phyloP scores from a whole-genome alignment of 2,113 vertebrate species.

The Vulpes lagopus region DNA sequence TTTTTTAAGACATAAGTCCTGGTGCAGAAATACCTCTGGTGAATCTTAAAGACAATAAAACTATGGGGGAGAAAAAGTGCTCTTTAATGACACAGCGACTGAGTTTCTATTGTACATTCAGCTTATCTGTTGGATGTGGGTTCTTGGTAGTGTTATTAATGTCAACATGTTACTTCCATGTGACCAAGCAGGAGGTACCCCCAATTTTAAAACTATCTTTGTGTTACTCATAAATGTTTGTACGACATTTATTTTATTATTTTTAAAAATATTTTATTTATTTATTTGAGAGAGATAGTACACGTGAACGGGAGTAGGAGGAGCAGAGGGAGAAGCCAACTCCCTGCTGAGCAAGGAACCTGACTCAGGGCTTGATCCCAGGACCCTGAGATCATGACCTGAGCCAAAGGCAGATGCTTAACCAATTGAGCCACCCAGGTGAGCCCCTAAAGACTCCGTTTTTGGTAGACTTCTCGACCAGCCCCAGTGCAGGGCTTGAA shows the following conservation, averaged over 20 bases:
- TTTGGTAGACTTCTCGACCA: background rate
- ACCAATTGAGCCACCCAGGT: background rate
- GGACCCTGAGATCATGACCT: background rate
- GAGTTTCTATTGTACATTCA: background rate
- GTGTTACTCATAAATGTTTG: background rate
- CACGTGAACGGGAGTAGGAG: background rate
- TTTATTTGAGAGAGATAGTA: background rate
- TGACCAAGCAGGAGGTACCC: background rate
- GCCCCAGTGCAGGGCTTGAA: background rate
- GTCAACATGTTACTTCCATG: background rate
- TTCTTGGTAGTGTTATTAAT: background rate
- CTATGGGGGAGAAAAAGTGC: background rate
- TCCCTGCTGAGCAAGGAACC: background rate
- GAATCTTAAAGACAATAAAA: conserved; percentile 10
- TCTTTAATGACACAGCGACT: background rate
- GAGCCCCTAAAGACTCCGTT: background rate
- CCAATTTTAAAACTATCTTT: background rate
- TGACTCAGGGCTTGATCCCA: background rate
- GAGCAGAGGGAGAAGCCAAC: background rate
- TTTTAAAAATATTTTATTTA: background rate
- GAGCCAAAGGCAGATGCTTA: background rate
- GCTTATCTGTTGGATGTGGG: background rate
- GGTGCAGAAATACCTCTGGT: background rate
- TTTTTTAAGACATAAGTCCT: background rate
- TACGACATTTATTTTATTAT: background rate